Percentiles rank a stretch among this genome's conserved stretches.
Conservation (phyloP, 2,888 invertebrate species). For the Trachelus iudaicus region DNA sequence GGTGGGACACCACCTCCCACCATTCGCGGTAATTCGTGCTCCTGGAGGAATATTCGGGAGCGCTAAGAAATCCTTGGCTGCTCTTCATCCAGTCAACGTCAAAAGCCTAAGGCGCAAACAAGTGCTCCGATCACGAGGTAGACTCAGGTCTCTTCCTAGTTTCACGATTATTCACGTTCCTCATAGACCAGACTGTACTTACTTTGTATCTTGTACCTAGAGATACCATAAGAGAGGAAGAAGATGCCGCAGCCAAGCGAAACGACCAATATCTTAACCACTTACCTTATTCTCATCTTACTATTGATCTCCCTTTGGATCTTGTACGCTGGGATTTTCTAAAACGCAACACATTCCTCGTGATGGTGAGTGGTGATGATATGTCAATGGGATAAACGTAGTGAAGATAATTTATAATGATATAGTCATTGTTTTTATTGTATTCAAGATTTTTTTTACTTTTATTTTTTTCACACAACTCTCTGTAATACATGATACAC, state of each 20-base stretch:
- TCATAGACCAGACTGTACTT: too few species aligned
- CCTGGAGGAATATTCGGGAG: slow-evolving; percentile 53
- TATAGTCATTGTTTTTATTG: too few species aligned
- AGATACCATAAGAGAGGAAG: too few species aligned
- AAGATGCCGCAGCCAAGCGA: too few species aligned
- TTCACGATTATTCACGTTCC: too few species aligned
- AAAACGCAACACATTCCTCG: slow-evolving; percentile 35
- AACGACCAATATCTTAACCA: slow-evolving; percentile 71
- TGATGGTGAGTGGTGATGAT: slow-evolving; percentile 40
- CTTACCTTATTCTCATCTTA: slow-evolving; percentile 76
- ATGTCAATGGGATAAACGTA: not conserved
- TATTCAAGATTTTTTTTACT: too few species aligned
- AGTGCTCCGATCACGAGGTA: not conserved
- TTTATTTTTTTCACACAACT: too few species aligned
- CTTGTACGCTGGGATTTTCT: slow-evolving; percentile 73
- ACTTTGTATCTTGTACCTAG: too few species aligned
- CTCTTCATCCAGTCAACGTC: slow-evolving; percentile 6
- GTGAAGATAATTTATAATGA: not conserved
- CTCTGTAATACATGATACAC: too few species aligned
- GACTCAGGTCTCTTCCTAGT: too few species aligned
- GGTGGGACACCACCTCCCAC: too few species aligned
- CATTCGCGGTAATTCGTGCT: slow-evolving; percentile 21
- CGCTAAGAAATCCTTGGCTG: slow-evolving; percentile 16
- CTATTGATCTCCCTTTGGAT: slow-evolving; percentile 76
- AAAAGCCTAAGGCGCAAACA: not conserved